Conservation (phyloP, 2,113 vertebrate genomes). For the Gymnorhina tibicen region DNA sequence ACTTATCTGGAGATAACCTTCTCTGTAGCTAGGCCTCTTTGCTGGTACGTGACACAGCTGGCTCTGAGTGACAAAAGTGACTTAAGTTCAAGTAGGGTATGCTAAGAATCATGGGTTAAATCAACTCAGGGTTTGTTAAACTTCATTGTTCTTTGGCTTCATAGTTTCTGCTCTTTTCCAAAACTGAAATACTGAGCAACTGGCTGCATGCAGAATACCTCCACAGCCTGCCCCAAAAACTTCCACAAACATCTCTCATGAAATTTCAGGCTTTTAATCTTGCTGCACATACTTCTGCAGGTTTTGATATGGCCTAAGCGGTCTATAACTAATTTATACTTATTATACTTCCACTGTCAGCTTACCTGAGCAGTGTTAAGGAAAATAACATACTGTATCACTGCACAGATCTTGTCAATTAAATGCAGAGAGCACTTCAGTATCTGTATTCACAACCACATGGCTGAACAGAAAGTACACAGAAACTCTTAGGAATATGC, state of each 20-base stretch:
- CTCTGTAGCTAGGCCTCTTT: background rate
- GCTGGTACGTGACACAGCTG: background rate
- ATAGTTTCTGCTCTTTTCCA: background rate
- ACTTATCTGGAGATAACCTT: conserved; percentile 11
- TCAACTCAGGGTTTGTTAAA: background rate
- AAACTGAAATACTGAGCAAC: background rate
- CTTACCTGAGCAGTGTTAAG: background rate
- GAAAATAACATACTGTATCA: background rate
- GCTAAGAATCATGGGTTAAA: background rate
- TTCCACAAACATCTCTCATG: background rate
- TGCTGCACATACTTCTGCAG: background rate
- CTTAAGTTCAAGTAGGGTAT: background rate
- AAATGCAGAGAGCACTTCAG: background rate
- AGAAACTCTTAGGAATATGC: background rate
- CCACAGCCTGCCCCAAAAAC: background rate
- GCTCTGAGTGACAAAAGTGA: background rate
- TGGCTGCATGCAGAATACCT: background rate
- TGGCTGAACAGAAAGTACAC: background rate
- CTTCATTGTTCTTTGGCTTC: background rate
- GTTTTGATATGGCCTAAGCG: background rate
- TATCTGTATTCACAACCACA: background rate
- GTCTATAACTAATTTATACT: background rate
- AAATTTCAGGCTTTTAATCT: background rate
- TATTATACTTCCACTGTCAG: background rate
- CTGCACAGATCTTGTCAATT: conserved; percentile 13